Evolutionary conservation across 2,888 invertebrate species (phyloP).

Genomic region (Rotaria sp.): DNA sequence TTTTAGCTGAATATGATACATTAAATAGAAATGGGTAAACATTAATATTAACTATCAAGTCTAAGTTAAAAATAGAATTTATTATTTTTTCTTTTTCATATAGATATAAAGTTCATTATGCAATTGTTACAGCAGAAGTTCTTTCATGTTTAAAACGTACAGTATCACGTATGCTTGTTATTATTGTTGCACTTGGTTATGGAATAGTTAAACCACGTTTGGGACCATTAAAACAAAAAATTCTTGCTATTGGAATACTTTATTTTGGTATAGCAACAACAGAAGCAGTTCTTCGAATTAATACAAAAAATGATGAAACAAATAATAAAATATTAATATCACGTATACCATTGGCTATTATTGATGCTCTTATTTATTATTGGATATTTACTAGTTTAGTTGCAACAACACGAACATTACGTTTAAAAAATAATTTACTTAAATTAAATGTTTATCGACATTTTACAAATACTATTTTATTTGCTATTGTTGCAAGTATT

Average conservation of each 20-base stretch:
- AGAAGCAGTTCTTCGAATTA: conserved; percentile 74
- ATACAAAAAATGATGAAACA: conserved; percentile 57
- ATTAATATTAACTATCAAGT: conserved; percentile 43
- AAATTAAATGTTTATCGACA: conserved; percentile 81
- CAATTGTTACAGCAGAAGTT: conserved; percentile 77
- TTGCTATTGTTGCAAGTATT: conserved; percentile 79
- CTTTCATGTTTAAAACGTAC: conserved; percentile 83
- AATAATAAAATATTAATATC: conserved; percentile 66
- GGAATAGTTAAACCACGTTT: conserved; percentile 87
- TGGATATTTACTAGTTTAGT: conserved; percentile 73
- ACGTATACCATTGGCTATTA: conserved; percentile 74
- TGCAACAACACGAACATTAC: conserved; percentile 77
- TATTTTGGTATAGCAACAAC: conserved; percentile 77
- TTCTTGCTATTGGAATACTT: conserved; percentile 72
- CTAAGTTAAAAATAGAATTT: background rate
- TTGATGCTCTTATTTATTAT: conserved; percentile 74
- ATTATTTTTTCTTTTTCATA: conserved; percentile 42
- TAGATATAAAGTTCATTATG: conserved; percentile 60
- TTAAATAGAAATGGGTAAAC: conserved; percentile 64
- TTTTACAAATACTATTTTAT: conserved; percentile 85
- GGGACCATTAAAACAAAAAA: conserved; percentile 78
- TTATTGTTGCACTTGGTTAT: conserved; percentile 86
- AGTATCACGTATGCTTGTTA: conserved; percentile 81
- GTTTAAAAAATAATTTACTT: conserved; percentile 77
- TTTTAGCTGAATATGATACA: conserved; percentile 77